These are phyloP conservation scores for Nymphalis urticae DNA, from an alignment of 2,888 invertebrate genomes.

Conservation along the genomic window DNA sequence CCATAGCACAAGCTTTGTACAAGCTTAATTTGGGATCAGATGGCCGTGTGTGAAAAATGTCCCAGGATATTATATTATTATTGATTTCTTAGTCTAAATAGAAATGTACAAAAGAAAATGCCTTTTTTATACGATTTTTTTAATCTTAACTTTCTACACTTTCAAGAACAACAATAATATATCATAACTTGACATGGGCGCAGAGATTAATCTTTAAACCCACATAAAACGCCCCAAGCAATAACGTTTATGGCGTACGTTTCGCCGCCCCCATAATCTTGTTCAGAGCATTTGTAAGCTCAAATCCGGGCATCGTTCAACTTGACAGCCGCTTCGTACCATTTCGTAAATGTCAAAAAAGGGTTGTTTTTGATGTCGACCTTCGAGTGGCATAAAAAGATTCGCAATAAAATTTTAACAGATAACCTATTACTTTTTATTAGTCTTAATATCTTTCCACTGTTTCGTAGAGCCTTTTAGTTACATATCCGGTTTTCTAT, in stretches of 20 bases:
- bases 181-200: slow-evolving; percentile 45
- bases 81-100: too few relatives aligned
- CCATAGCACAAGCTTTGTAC: too few relatives aligned
- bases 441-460: too few relatives aligned
- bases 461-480: too few relatives aligned
- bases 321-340: slow-evolving; percentile 64
- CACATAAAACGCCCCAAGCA: slow-evolving; percentile 60
- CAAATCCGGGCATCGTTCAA: slow-evolving; percentile 66
- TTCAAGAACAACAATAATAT: slow-evolving; percentile 28
- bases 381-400: slow-evolving; percentile 40
- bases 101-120: too few relatives aligned
- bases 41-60: too few relatives aligned
- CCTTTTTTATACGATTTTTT: slow-evolving; percentile 4
- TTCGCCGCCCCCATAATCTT: slow-evolving; percentile 64
- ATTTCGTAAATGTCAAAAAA: slow-evolving; percentile 66
- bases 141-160: slow-evolving; percentile 26
- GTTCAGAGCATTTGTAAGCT: slow-evolving; percentile 61
- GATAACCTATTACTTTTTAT: not conserved
- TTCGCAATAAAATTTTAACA: not conserved
- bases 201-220: slow-evolving; percentile 69
- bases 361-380: slow-evolving; percentile 54
- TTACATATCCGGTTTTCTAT: too few relatives aligned
- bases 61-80: too few relatives aligned
- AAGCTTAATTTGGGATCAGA: too few relatives aligned
- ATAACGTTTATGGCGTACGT: slow-evolving; percentile 63